Base-by-base conservation (phyloP, 1,140 invertebrate genomes). In the Ephestia elutella region DNA sequence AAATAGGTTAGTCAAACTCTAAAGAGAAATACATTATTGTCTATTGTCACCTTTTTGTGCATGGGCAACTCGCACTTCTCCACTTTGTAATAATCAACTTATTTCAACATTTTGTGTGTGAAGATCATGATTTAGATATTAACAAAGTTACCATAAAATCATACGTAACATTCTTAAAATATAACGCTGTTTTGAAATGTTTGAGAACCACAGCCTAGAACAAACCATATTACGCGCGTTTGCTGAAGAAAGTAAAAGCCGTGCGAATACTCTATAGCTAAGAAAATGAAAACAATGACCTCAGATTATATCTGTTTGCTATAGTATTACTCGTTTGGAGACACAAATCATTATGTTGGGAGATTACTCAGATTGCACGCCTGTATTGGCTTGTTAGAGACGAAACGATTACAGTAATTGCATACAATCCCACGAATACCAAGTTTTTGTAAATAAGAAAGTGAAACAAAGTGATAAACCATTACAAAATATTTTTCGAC, bases 191-290 rank as follows among this genome's bases (percentile, higher is more conserved):
- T 44, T n/a, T 25, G 21, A 25, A 32, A 10, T 32, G 30, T 32
- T 32, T 44, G 38, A 44, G 38, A 44, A 44, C 38, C 38, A 15
- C 38, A 3, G 38, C 38, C n/a, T 25, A 53, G 17, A 50, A 50
- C 19, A 50, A 50, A 53, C 21, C 13, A 53, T 25, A 53, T 25
- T 53, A 53, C 50, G 50, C 50, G 21, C 10, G 17, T 54, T 62
- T 20, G 19, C 56, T 48, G 49, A 65, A 50, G 68, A 78, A 78
- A 78, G 75, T 75, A 74, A 78, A 69, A 78, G 73, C 63, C 54
- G 62, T 66, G 71, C 70, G 75, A 44, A 44, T 15, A 15, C 38
- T 44, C 13, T 44, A 44, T 17, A 44, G 32, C 38, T 1, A 15
- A 44, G 38, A 44, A 17, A 44, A 44, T 68, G 68, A 74, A 71